Evolutionary conservation across 2,888 invertebrate genomes (phyloP).

Genomic region (Mythimna ferrago): DNA sequence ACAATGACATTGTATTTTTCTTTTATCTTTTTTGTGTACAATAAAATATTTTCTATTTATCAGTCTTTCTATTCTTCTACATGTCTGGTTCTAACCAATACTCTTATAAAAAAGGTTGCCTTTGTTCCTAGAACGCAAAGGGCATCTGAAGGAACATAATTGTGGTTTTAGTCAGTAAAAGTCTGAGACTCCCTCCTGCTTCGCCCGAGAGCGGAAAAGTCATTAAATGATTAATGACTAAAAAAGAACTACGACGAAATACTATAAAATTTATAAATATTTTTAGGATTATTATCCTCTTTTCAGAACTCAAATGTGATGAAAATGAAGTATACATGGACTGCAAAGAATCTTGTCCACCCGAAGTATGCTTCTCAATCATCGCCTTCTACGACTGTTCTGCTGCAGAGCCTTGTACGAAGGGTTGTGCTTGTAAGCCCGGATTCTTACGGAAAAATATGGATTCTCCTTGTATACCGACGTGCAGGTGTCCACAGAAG

Average conservation of each 20-base stretch:
- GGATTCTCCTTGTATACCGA: constrained; percentile 52
- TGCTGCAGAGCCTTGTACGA: constrained; percentile 21
- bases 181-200: too few relatives aligned
- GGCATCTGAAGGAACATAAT: not conserved
- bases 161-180: too few relatives aligned
- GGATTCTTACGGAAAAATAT: constrained; percentile 46
- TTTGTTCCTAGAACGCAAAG: too few relatives aligned
- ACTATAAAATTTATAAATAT: too few relatives aligned
- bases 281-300: not conserved
- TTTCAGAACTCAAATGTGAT: constrained; percentile 29
- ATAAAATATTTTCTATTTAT: too few relatives aligned
- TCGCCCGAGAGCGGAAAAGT: too few relatives aligned
- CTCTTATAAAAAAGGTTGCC: too few relatives aligned
- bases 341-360: constrained; percentile 66
- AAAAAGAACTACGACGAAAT: too few relatives aligned
- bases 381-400: constrained; percentile 58
- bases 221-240: not conserved
- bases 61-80: too few relatives aligned
- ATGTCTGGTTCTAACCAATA: too few relatives aligned
- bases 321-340: constrained; percentile 63
- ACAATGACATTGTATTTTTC: too few relatives aligned
- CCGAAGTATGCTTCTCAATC: constrained; percentile 63
- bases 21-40: too few relatives aligned
- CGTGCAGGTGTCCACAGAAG: constrained; percentile 51
- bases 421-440: constrained; percentile 66